Conservation (phyloP, 2,113 vertebrate genomes). For the Hyperopisus bebe region DNA sequence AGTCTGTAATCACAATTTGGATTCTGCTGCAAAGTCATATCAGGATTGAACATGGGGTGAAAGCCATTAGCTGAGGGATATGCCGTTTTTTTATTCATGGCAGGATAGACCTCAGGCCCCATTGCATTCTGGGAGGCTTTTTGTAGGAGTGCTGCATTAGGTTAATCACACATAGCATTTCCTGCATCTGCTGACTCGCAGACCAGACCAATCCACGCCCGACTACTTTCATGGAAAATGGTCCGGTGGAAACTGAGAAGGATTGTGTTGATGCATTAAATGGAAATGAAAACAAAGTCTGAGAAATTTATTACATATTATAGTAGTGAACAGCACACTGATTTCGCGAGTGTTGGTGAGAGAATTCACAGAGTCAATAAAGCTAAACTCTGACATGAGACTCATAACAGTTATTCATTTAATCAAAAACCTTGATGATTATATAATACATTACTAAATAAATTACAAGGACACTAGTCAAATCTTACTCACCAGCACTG, state of each 20-base stretch:
- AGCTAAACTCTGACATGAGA: not conserved
- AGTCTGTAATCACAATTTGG: not conserved
- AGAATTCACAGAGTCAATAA: not conserved
- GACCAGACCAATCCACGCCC: not conserved
- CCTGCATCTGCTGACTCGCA: slow-evolving; percentile 3
- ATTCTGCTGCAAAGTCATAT: not conserved
- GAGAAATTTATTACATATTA: not conserved
- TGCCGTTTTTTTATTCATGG: not conserved
- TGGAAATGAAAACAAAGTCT: not conserved
- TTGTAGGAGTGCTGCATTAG: not conserved
- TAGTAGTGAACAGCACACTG: not conserved
- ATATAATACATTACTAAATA: not conserved
- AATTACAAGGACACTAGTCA: not conserved
- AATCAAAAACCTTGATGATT: not conserved
- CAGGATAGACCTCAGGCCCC: not conserved
- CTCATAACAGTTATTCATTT: not conserved
- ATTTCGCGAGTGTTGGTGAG: not conserved
- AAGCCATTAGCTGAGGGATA: slow-evolving; percentile 1
- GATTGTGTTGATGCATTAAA: not conserved
- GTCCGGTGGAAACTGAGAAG: not conserved
- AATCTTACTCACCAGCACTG: no score
- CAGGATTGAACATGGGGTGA: not conserved
- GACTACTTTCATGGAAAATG: not conserved
- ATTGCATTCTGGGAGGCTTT: slow-evolving; percentile 2
- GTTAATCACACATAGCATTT: not conserved